These are phyloP conservation scores for Tachuris rubrigastra DNA, from an alignment of 2,113 vertebrate species.

Conservation along the genomic window DNA sequence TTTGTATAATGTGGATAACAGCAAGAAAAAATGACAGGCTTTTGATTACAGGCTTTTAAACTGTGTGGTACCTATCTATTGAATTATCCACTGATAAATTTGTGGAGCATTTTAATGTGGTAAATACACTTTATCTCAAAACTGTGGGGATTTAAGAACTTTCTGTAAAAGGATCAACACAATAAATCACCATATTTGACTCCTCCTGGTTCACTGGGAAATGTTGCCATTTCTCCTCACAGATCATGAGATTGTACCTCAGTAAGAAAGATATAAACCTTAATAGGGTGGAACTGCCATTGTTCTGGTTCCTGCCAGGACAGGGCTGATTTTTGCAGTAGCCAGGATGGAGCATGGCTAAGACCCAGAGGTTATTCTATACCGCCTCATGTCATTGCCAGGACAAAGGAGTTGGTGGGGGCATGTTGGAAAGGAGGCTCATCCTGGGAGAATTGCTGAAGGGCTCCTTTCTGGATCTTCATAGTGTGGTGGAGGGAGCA, in stretches of 20 bases:
- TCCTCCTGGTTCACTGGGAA: neutral
- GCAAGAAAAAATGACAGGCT: neutral
- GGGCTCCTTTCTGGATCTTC: neutral
- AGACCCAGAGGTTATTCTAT: no score
- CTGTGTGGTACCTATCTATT: neutral
- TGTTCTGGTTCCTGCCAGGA: no score
- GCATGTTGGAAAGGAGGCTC: no score
- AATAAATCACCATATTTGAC: neutral
- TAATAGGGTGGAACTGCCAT: neutral
- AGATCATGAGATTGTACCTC: neutral
- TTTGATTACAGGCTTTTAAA: neutral
- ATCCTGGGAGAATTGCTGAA: neutral
- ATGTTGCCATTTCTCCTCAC: neutral
- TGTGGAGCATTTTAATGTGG: neutral
- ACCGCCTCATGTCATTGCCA: no score
- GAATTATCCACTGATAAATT: neutral
- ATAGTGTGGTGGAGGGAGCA: neutral
- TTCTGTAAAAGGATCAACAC: neutral
- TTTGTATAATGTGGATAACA: rapidly evolving
- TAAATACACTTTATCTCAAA: neutral
- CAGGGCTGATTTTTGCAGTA: no score
- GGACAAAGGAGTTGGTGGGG: no score
- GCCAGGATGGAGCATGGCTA: no score
- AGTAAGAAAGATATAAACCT: neutral
- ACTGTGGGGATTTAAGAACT: neutral